These are phyloP conservation scores for Nothoprocta perdicaria DNA, from an alignment of 2,113 vertebrate species.

Conservation along the genomic window DNA sequence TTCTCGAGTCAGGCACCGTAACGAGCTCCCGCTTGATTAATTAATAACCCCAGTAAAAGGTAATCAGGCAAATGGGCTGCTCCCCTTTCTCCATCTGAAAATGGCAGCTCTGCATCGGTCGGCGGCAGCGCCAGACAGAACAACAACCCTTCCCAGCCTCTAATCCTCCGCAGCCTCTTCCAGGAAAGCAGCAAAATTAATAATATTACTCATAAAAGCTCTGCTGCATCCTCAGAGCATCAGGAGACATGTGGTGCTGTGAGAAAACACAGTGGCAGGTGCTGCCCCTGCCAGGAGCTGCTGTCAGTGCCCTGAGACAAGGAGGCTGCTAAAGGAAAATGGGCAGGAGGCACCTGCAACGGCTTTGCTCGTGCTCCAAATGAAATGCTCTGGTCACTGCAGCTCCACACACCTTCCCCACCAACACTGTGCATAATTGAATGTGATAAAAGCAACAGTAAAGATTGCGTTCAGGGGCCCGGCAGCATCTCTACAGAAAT, in stretches of 20 bases:
- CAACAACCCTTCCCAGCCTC: constrained; percentile 20
- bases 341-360: constrained; percentile 5
- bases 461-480: not conserved
- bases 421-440: constrained; percentile 37
- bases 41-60: constrained; percentile 58
- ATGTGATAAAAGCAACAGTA: constrained; percentile 59
- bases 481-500: constrained; percentile 20
- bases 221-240: constrained; percentile 25
- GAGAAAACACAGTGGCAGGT: not conserved
- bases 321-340: constrained; percentile 21
- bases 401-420: constrained; percentile 18
- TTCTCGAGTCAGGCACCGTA: constrained; percentile 37
- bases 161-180: constrained; percentile 16
- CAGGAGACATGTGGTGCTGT: not conserved
- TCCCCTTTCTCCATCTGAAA: constrained; percentile 58
- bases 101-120: not conserved
- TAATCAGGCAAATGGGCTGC: constrained; percentile 30
- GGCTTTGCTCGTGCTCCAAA: not conserved
- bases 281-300: not conserved
- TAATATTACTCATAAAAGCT: not conserved
- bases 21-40: constrained; percentile 63
- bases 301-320: not conserved
- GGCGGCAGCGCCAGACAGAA: constrained; percentile 2
- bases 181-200: constrained; percentile 23
- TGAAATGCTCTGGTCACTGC: constrained; percentile 1